Evolutionary conservation across 2,888 invertebrate species (phyloP), one percentile per base, ranked within the genome.

Genomic region (Lingula anatina): DNA sequence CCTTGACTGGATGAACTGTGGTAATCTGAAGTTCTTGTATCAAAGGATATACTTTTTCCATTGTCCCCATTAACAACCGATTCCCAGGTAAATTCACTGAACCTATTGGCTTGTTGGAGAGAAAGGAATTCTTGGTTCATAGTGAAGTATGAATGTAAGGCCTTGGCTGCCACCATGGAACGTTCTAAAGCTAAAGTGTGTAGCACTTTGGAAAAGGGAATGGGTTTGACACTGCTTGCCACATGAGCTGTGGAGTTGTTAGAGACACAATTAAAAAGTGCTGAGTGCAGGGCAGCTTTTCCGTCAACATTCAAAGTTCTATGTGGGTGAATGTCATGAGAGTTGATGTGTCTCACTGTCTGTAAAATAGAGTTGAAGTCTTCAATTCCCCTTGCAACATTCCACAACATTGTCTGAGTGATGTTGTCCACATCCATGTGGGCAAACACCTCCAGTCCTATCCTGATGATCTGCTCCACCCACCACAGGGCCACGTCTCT

Each of bases 371-470:
- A 63, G 52, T 75, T 75, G 50, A 70, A 71, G 42, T 75, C 74
- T 53, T 76, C 76, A 12, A 76, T 51, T 15, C 75, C 76, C 3
- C 75, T 59, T 3, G 70, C 65, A 39, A 75, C 65, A 46, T 68
- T 69, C 72, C 75, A 75, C 41, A 75, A 57, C 46, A 70, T 61
- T 50, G 73, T 71, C 28, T 70, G 68, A 2, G 68, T 67, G 21
- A 71, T 47, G 5, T 57, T 60, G 2, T 67, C 66, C 15, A 70
- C 51, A 49, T 72, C 70, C 41, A 71, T 66, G 53, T 75, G 74
- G 26, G 74, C 71, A 46, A 75, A 65, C 21, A 76, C 74, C 47
- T 68, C 66, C 37, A 76, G 61, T 7, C 76, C 75, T 37, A 73
- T 59, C 7, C 66, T 55, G 7, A 75, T 68, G 25, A 76, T 61